phyloP scores from a whole-genome alignment of 2,888 invertebrate genomes.

The Ctenicera cuprea region DNA sequence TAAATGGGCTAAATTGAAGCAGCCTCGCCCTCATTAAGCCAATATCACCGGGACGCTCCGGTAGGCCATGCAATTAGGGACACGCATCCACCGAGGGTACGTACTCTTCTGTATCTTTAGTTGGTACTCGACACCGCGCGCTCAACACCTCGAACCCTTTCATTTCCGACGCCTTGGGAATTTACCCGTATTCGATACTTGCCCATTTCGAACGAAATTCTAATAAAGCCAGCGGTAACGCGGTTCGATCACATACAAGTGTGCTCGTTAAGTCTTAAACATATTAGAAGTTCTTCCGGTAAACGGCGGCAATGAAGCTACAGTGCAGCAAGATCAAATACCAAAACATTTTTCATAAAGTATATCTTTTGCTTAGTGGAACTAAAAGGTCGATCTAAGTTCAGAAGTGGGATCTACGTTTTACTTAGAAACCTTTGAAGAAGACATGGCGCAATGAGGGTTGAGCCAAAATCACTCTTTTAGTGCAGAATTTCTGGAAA shows the following conservation, averaged over 20 bases:
- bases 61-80: slow-evolving; percentile 72
- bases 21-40: slow-evolving; percentile 73
- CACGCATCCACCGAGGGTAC: slow-evolving; percentile 60
- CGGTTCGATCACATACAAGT: not conserved
- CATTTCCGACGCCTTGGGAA: slow-evolving; percentile 13
- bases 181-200: not conserved
- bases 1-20: slow-evolving; percentile 73
- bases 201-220: no score
- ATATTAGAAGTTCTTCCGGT: no score
- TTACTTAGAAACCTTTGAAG: not conserved
- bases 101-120: slow-evolving; percentile 66
- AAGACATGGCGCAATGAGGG: no score
- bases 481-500: no score
- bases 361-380: not conserved
- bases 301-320: no score
- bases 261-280: not conserved
- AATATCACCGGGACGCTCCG: slow-evolving; percentile 70
- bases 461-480: no score
- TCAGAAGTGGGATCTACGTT: not conserved
- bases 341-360: no score
- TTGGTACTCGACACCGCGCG: slow-evolving; percentile 56
- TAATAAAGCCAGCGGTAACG: no score
- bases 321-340: no score
- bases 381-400: not conserved
- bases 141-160: slow-evolving; percentile 48